These are phyloP conservation scores for Pseudolaguvia tuberculata DNA, from an alignment of 2,113 vertebrate species.

Conservation along the genomic window DNA sequence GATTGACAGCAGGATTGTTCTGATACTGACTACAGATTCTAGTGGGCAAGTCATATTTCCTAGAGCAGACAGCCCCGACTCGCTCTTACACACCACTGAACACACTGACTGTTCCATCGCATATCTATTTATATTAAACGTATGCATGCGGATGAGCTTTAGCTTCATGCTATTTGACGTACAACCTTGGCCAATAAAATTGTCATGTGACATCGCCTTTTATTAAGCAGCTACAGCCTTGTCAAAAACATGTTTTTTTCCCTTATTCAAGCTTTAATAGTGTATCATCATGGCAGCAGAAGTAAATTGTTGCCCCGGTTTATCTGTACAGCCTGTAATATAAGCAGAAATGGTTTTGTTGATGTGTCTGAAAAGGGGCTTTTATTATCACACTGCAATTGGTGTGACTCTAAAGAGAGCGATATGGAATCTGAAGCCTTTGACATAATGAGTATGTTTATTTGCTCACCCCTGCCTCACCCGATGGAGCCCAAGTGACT, in stretches of 20 bases:
- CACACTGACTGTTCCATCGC: neutral
- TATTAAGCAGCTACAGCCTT: neutral
- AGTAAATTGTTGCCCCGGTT: neutral
- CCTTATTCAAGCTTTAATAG: neutral
- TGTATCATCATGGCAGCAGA: conserved; percentile 4
- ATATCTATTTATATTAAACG: conserved; percentile 22
- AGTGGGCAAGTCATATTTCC: conserved; percentile 14
- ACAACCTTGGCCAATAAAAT: neutral
- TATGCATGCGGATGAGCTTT: neutral
- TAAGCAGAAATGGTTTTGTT: neutral
- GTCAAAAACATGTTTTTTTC: neutral
- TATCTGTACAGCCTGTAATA: conserved; percentile 1
- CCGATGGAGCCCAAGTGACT: conserved; percentile 37
- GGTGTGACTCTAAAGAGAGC: conserved; percentile 24
- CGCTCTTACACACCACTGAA: conserved; percentile 2
- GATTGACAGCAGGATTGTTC: conserved; percentile 26
- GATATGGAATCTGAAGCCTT: conserved; percentile 30
- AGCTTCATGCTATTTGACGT: neutral
- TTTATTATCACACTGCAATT: conserved; percentile 18
- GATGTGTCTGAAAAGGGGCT: neutral
- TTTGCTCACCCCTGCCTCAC: conserved; percentile 38
- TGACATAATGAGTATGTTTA: conserved; percentile 54
- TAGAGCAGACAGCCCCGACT: conserved; percentile 10
- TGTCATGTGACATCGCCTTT: neutral
- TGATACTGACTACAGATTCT: too few species aligned